A percentile compares a stretch with the other conserved stretches of the same genome.
phyloP scores from a whole-genome alignment of 2,888 invertebrate species.

The Cataglyphis cursor region DNA sequence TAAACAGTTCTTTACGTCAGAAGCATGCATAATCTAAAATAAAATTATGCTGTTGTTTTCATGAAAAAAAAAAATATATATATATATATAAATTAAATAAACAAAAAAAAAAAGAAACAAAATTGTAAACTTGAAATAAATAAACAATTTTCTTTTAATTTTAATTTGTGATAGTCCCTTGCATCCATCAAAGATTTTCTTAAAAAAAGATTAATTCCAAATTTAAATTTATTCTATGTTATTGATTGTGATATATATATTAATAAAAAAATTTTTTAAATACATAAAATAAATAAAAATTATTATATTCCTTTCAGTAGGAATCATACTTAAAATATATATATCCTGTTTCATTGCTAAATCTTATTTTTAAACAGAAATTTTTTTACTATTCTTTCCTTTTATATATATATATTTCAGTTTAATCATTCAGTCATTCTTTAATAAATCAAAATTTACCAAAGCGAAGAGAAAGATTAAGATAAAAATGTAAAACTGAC shows the following conservation, averaged over 20 bases:
- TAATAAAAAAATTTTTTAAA: background rate
- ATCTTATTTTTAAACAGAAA: background rate
- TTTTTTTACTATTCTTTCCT: background rate
- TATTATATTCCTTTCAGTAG: background rate
- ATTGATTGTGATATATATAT: background rate
- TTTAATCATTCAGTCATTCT: background rate
- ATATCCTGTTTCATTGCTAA: background rate
- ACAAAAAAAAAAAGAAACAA: background rate
- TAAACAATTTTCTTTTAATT: background rate
- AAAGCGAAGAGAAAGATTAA: background rate
- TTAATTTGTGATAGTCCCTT: background rate
- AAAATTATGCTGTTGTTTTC: slow-evolving; percentile 17
- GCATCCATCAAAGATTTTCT: background rate
- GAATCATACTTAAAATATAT: background rate
- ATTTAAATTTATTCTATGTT: background rate
- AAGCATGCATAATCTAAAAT: slow-evolving; percentile 17
- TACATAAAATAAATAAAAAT: background rate
- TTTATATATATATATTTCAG: background rate
- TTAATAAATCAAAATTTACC: background rate
- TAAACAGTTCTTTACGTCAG: slow-evolving; percentile 13
- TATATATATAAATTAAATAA: background rate
- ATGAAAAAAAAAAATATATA: background rate
- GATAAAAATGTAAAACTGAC: background rate
- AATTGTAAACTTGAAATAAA: background rate
- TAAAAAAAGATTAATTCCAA: background rate